Conservation (phyloP, 1,140 invertebrate genomes). For the Listronotus oregonensis region DNA sequence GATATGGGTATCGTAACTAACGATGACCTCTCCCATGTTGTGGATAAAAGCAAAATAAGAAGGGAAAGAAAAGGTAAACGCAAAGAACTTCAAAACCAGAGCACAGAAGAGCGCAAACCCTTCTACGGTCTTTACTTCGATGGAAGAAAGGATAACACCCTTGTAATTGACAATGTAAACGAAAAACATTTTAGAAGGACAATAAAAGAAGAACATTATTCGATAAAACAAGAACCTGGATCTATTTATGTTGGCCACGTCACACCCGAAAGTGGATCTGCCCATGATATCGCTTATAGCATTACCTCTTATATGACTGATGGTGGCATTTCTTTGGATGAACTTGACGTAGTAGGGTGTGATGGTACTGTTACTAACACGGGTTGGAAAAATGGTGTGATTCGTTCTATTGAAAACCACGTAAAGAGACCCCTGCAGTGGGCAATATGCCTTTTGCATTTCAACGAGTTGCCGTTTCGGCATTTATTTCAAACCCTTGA, state of each 20-base stretch:
- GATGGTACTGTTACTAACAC: too few species aligned
- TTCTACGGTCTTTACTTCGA: constrained; percentile 44
- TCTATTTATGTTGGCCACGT: constrained; percentile 8
- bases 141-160: constrained; percentile 48
- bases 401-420: not conserved
- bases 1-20: constrained; percentile 2
- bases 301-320: not conserved
- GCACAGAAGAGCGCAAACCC: constrained; percentile 10
- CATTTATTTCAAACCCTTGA: too few species aligned
- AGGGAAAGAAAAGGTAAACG: constrained; percentile 35
- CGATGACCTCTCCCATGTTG: constrained; percentile 37
- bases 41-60: constrained; percentile 47
- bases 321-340: not conserved
- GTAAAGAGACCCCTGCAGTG: too few species aligned
- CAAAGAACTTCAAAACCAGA: constrained; percentile 31
- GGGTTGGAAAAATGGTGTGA: constrained; percentile 1
- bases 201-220: constrained; percentile 34
- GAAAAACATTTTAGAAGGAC: constrained; percentile 45
- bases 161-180: too few species aligned
- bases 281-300: too few species aligned
- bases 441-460: too few species aligned
- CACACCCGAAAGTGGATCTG: too few species aligned
- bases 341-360: not conserved
- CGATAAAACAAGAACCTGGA: not conserved
- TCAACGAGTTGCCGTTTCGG: too few species aligned